Evolutionary conservation across 2,113 vertebrate species (phyloP).

Genomic region (Climacteris rufus): DNA sequence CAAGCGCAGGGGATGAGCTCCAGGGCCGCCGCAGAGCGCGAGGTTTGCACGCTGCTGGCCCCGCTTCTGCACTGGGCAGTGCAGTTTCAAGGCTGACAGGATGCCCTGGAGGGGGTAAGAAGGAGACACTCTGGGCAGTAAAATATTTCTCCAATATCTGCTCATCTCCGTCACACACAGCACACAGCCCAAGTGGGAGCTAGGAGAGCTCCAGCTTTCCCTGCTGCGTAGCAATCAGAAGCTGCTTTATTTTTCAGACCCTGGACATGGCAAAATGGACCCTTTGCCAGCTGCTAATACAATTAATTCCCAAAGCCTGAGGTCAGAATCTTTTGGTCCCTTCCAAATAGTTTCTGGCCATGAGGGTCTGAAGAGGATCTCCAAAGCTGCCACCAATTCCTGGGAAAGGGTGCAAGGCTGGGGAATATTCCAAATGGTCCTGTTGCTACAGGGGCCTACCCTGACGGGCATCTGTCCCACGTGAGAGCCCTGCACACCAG

Average conservation of each 20-base stretch:
- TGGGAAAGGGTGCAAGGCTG: accelerated
- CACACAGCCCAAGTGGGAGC: accelerated
- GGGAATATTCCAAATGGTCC: accelerated
- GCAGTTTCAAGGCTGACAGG: neutral
- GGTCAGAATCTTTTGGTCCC: neutral
- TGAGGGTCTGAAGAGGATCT: neutral
- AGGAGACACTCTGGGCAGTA: neutral
- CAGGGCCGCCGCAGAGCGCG: accelerated
- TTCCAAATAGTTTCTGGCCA: neutral
- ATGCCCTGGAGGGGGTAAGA: neutral
- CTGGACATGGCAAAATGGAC: neutral
- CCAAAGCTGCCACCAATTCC: neutral
- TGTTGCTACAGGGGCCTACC: neutral
- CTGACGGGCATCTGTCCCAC: neutral
- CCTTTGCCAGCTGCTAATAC: neutral
- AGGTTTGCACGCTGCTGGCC: neutral
- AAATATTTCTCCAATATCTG: neutral
- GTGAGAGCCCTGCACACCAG: neutral
- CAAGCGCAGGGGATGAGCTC: neutral
- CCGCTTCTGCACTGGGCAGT: neutral
- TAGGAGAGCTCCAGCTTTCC: neutral
- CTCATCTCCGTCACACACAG: neutral
- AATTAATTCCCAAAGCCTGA: neutral
- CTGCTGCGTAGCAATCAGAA: neutral
- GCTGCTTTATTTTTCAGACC: neutral